Evolutionary conservation across 2,113 vertebrate genomes (phyloP).

Genomic region (Peucedramus taeniatus): DNA sequence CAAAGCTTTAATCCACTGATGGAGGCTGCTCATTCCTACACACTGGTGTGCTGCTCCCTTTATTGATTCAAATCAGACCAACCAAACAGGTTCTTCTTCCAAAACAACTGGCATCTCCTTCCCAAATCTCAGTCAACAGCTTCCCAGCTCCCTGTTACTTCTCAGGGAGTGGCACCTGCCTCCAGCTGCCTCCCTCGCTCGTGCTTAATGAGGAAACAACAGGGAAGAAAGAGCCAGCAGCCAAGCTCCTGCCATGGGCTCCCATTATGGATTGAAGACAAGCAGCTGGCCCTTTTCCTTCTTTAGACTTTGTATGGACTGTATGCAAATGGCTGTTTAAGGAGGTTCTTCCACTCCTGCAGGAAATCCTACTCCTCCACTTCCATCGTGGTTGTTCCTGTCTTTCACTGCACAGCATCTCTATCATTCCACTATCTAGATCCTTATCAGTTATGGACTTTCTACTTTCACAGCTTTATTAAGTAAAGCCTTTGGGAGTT

Average conservation of each 20-base stretch:
- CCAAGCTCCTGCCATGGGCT: not conserved
- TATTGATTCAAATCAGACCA: constrained; percentile 23
- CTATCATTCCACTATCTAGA: not conserved
- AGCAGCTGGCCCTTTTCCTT: not conserved
- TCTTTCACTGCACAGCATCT: not conserved
- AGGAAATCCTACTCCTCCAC: not conserved
- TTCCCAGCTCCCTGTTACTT: not conserved
- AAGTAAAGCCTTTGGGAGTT: not conserved
- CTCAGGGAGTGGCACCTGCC: not conserved
- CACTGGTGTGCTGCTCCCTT: not conserved
- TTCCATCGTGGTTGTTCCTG: not conserved
- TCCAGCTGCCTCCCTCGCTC: not conserved
- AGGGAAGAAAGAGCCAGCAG: not conserved
- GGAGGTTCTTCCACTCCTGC: not conserved
- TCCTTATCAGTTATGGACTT: not conserved
- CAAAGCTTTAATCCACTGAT: not conserved
- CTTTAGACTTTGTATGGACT: not conserved
- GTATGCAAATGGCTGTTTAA: not conserved
- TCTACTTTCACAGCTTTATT: not conserved
- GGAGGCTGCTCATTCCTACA: not conserved
- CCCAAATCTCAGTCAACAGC: not conserved
- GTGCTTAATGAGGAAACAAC: not conserved
- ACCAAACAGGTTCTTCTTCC: constrained; percentile 46
- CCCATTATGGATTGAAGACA: not conserved
- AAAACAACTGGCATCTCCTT: not conserved